Percentiles rank a stretch among this genome's conserved stretches.
Conservation (phyloP, 2,888 invertebrate species). For the Luperina testacea region DNA sequence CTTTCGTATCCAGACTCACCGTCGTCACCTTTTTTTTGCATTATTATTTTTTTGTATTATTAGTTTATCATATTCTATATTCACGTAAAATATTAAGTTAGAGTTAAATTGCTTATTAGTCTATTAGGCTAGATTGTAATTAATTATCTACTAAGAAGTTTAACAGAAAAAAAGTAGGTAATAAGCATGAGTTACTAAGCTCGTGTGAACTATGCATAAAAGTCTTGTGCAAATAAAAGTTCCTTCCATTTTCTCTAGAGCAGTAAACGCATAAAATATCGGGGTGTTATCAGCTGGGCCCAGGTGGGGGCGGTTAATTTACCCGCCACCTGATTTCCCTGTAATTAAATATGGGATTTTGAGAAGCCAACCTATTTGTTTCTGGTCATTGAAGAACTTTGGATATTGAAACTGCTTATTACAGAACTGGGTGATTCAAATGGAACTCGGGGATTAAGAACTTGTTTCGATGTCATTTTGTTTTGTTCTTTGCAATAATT, state of each 20-base stretch:
- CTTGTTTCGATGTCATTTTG: slow-evolving; percentile 14
- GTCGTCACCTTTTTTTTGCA: too few relatives aligned
- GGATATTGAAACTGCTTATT: slow-evolving; percentile 57
- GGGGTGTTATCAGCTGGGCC: slow-evolving; percentile 71
- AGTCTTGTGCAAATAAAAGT: slow-evolving; percentile 36
- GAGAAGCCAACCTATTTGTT: slow-evolving; percentile 62
- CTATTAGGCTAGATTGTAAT: neutral
- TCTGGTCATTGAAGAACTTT: slow-evolving; percentile 61
- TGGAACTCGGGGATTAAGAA: slow-evolving; percentile 47
- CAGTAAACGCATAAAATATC: slow-evolving; percentile 70
- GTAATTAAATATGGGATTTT: slow-evolving; percentile 80
- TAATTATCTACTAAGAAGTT: neutral
- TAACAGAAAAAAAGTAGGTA: neutral
- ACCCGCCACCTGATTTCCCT: slow-evolving; percentile 76
- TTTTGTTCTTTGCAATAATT: slow-evolving; percentile 30
- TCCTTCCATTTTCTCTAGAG: slow-evolving; percentile 54
- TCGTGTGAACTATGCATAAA: neutral
- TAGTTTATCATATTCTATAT: neutral
- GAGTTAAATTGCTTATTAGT: neutral
- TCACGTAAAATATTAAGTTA: neutral
- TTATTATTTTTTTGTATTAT: too few relatives aligned
- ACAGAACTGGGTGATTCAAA: slow-evolving; percentile 48
- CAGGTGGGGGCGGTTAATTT: slow-evolving; percentile 75
- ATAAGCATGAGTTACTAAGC: neutral
- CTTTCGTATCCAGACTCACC: too few relatives aligned